phyloP scores from a whole-genome alignment of 2,797 vertebrate species.

The Ispidina picta region DNA sequence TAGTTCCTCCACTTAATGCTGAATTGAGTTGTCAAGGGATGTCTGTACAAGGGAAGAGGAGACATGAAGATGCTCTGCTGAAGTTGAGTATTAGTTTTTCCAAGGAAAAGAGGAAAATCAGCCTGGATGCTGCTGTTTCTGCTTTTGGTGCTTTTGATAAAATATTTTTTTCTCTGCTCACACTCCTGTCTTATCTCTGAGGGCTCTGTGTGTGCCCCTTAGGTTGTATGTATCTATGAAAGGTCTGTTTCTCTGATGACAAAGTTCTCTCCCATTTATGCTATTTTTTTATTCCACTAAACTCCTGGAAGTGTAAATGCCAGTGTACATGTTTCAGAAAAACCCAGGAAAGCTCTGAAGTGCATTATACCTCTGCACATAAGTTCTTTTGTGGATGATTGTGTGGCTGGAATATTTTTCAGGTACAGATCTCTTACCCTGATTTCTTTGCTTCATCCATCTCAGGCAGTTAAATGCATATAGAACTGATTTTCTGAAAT shows the following conservation, averaged over 20 bases:
- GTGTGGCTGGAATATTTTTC: conserved; percentile 36
- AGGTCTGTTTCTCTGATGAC: not conserved
- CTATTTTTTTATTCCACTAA: not conserved
- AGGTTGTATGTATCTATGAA: not conserved
- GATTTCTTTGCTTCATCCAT: conserved; percentile 40
- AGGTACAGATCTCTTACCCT: conserved; percentile 30
- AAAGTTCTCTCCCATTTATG: not conserved
- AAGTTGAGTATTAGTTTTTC: not conserved
- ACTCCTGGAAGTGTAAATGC: not conserved
- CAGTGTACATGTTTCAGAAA: not conserved
- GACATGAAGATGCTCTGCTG: not conserved
- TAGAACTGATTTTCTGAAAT: conserved; percentile 59
- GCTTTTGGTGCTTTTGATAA: not conserved
- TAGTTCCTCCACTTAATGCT: not conserved
- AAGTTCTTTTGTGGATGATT: conserved; percentile 55
- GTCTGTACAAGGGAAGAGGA: not conserved
- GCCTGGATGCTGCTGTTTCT: not conserved
- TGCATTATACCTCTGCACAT: conserved; percentile 30
- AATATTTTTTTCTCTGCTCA: not conserved
- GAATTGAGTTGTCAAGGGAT: not conserved
- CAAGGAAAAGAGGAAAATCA: not conserved
- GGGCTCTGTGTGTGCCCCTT: not conserved
- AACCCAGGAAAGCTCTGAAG: not conserved
- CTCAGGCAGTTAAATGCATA: conserved; percentile 47
- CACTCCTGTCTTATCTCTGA: not conserved